Evolutionary conservation across 2,113 vertebrate species (phyloP), one percentile per base, ranked within the genome.

Genomic region (Sylvicapra grimmia): DNA sequence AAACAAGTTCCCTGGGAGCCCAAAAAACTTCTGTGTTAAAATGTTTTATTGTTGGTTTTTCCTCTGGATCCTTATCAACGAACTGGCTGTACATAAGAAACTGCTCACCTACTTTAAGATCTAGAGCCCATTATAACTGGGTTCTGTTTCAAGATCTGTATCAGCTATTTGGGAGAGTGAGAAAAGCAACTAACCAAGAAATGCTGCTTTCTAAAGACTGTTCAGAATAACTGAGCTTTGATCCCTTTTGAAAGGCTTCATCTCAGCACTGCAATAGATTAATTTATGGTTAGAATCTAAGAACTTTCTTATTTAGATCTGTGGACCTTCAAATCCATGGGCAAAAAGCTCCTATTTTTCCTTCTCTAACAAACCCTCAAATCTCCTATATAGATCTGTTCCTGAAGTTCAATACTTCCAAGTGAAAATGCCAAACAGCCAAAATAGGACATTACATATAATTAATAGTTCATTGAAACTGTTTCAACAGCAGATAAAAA

Each of bases 251-350:
- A 75, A 4, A 58, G 72, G 27, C 54, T 51, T 92, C 75, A 40
- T 72, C 29, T 33, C 27, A 96, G 47, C 21, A 86, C 36, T 79
- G n/a, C 23, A 75, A 44, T 77, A 58, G 80, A 87, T 91, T 90
- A 92, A 89, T 79, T 83, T 80, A 86, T 40, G 29, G 47, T 92
- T 92, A 94, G 87, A 90, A 95, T 63, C 18, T 21, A 83, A 84
- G 59, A 95, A 25, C 21, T 95, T 97, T 91, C 83, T 91, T 89
- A 54, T 51, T 93, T 89, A 91, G 44, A 68, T 93, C 90, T 96
- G 36, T 11, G 29, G 68, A 68, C 83, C 86, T 96, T 89, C 56
- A 79, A 61, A 56, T 61, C 6, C 11, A 72, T 53, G 31, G 29
- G 58, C 23, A 84, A 96, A 82, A 90, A 47, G 14, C 36, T 92